phyloP scores from a whole-genome alignment of 2,888 invertebrate genomes.

The Lasioglossum lativentre region DNA sequence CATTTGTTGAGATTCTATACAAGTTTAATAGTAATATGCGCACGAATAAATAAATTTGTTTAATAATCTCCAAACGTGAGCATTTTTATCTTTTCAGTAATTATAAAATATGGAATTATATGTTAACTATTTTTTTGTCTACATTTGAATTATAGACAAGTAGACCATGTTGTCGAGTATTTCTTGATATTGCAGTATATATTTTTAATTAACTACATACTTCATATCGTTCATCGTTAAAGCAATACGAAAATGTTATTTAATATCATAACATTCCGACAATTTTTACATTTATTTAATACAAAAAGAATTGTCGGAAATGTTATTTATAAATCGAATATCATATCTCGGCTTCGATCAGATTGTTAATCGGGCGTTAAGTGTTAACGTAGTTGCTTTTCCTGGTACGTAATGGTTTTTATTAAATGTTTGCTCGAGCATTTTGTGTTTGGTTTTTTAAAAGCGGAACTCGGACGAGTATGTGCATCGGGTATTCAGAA shows the following conservation, averaged over 20 bases:
- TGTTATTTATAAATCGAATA: not conserved
- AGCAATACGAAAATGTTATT: not conserved
- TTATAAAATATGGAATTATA: not conserved
- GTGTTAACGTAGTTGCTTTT: not conserved
- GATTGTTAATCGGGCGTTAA: not conserved
- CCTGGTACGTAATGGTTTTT: not conserved
- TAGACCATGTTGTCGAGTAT: not conserved
- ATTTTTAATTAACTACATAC: too few relatives aligned
- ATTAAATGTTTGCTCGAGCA: not conserved
- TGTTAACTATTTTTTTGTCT: not conserved
- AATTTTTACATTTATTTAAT: not conserved
- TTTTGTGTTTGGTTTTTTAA: not conserved
- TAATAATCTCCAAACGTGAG: not conserved
- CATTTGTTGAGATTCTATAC: not conserved
- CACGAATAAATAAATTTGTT: too few relatives aligned
- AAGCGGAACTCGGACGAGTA: not conserved
- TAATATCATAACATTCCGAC: not conserved
- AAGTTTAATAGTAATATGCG: not conserved
- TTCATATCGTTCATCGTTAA: not conserved
- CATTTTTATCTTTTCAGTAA: too few relatives aligned
- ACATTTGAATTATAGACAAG: not conserved
- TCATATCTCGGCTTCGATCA: not conserved
- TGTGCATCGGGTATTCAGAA: not conserved
- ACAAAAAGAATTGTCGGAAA: not conserved
- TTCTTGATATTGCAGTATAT: not conserved